A percentile compares a stretch with the other conserved stretches of the same genome.
Conservation (phyloP, 2,888 invertebrate genomes). For the Trilocha varians region DNA sequence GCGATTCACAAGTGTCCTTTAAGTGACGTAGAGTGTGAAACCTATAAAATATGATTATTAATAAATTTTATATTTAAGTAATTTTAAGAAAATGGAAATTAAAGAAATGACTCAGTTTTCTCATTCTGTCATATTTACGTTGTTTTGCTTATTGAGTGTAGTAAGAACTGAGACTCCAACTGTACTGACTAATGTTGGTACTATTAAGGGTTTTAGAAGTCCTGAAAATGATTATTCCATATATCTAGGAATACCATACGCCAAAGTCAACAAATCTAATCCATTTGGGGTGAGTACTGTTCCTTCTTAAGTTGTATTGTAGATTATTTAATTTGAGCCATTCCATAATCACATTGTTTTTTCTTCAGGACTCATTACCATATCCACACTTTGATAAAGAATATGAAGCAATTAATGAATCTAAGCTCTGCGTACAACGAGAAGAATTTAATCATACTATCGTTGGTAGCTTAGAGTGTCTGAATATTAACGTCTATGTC, state of each 20-base stretch:
- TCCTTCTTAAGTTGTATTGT: not conserved
- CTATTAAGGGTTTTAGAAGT: constrained; percentile 18
- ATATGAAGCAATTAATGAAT: constrained; percentile 20
- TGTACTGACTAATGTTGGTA: constrained; percentile 10
- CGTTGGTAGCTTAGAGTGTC: constrained; percentile 62
- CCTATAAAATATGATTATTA: too few relatives aligned
- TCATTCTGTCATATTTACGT: too few relatives aligned
- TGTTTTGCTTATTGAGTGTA: not conserved
- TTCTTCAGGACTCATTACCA: constrained; percentile 7
- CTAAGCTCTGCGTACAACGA: constrained; percentile 18
- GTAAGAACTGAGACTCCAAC: constrained; percentile 4
- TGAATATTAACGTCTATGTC: constrained; percentile 22
- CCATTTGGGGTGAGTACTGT: constrained; percentile 16
- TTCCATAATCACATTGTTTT: not conserved
- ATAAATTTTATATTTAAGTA: too few relatives aligned
- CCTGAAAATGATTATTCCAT: constrained; percentile 22
- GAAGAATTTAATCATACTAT: constrained; percentile 22
- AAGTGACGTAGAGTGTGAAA: too few relatives aligned
- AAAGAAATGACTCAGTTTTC: too few relatives aligned
- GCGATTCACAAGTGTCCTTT: too few relatives aligned
- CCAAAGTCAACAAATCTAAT: constrained; percentile 20
- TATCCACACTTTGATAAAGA: constrained; percentile 13
- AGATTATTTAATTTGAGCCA: not conserved
- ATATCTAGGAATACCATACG: constrained; percentile 32
- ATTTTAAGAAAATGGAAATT: too few relatives aligned